Evolutionary conservation across 2,797 vertebrate species (phyloP), one percentile per base, ranked within the genome.

Genomic region (Aphelocoma californica): DNA sequence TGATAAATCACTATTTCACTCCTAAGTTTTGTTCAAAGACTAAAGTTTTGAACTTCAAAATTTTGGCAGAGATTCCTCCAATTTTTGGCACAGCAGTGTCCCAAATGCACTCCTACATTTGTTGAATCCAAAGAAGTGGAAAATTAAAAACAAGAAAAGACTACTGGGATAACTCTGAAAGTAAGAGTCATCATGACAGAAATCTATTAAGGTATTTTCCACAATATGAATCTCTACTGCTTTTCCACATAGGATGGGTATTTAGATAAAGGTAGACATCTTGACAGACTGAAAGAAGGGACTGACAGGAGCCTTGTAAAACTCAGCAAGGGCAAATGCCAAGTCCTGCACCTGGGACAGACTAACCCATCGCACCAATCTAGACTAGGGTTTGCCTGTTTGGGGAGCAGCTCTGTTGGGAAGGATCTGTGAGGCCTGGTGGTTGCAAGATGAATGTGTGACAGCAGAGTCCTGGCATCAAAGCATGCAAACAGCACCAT

Each of bases 51-150:
- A 90, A 58, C 62, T 72, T 90, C n/a, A 62, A 58, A 69, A 44
- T 86, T 79, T 81, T 95, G 92, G 81, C 91, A 90, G 73, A 69
- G 34, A 72, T 92, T 88, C 6, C 44, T 84, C 53, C 61, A 64
- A 24, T n/a, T 88, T 90, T 65, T 86, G 91, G 78, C 78, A 66
- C 47, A 79, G 17, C 47, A 56, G 5, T 62, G 28, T 58, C n/a
- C 40, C n/a, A 90, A 92, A 75, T 9, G 10, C 26, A 72, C 51
- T 95, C 66, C 57, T 90, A 81, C 13, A 0, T 86, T 86, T 57
- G 6, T 38, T 75, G 70, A 88, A 81, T 93, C 38, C 45, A 42
- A 81, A 77, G 70, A 86, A 88, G 38, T 51, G 54, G 58, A 95
- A 96, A 82, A 78, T 64, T 32, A 36, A 72, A 93, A 79, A 7